Base-by-base conservation (phyloP, 2,888 invertebrate genomes). In the Myopa tessellatipennis region DNA sequence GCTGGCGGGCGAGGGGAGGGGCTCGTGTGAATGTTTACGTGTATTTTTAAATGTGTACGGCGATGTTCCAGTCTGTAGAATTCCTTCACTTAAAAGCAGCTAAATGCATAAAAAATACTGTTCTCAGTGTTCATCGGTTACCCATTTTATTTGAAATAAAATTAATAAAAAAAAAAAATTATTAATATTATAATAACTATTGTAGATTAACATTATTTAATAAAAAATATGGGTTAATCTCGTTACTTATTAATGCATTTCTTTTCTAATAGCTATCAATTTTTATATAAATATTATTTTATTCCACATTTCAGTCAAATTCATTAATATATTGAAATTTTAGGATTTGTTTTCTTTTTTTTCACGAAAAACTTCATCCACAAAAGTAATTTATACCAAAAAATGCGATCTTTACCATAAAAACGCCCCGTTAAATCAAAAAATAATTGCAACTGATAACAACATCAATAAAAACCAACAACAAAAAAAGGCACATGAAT, bases 401-500 rank as follows among this genome's bases (percentile, higher is more conserved):
- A 55, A 5, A 45, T 36, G 1, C 45, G 45, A 45, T 45, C 6
- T 1, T 45, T 10, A 45, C 45, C 45, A 45, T 4, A 55, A 55
- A 14, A 26, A 68, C 68, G 26, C 34, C 65, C 16, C 5, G 14
- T n/a, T 85, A 85, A 85, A 85, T 85, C 83, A 85, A 81, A 85
- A 84, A 84, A 84, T 85, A 85, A 85, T 85, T 85, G 85, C 86
- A 80, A 80, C 84, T 85, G 87, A 85, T 87, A 84, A 84, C 83
- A 87, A 83, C 86, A 84, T 85, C 85, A 85, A 84, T 85, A 86
- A 85, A 85, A 85, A 85, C 68, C 38, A 78, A 70, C 74, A 36
- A 45, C 68, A 73, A 34, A 60, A 65, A 58, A 1, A 55, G n/a
- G 61, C 16, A 40, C 63, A 67, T 52, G 58, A 58, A 36, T 26